Evolutionary conservation across 64 coral and sea anemone genomes (phyloP), one percentile per base, ranked within the genome.

Genomic region (Platygyra sinensis): DNA sequence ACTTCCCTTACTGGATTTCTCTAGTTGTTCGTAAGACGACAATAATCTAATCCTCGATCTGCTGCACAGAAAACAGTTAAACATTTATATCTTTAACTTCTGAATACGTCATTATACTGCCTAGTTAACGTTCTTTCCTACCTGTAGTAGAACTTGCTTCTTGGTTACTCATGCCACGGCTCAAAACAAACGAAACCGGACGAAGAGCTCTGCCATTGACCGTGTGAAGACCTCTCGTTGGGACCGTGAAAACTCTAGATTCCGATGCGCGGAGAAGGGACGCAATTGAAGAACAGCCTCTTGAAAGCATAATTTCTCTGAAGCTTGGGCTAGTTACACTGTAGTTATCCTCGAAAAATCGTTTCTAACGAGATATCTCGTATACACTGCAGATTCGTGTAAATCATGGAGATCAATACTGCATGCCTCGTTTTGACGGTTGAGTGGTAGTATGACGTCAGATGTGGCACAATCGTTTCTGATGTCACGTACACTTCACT

Each of bases 231-330:
- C 4, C 27, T 72, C 81, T 38, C 81, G 28, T 12, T 2, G 81
- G 63, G 46, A 33, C 33, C 4, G 22, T 7, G 38, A 71, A n/a
- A 28, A 72, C 67, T 28, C 39, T 51, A 22, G 81, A 85, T 72
- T 67, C 20, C 36, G 39, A 38, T 39, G 60, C 62, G 71, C 33
- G 81, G 24, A 85, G 63, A 71, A 85, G 63, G 14, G 63, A 85
- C 20, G 49, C 20, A 49, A 18, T 20, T 67, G 80, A 67, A 85
- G 6, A 20, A 71, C 51, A 49, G 25, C 81, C 24, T 71, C 81
- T 85, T 27, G 63, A 71, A 7, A 71, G 3, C 81, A 85, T 85
- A 52, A 15, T 83, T 39, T 31, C 30, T 28, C 30, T 25, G 0
- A 19, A 83, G 55, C 2, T 80, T 32, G 31, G 32, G 12, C 3